Conservation (phyloP, 2,113 vertebrate genomes). For the Manacus vitellinus region DNA sequence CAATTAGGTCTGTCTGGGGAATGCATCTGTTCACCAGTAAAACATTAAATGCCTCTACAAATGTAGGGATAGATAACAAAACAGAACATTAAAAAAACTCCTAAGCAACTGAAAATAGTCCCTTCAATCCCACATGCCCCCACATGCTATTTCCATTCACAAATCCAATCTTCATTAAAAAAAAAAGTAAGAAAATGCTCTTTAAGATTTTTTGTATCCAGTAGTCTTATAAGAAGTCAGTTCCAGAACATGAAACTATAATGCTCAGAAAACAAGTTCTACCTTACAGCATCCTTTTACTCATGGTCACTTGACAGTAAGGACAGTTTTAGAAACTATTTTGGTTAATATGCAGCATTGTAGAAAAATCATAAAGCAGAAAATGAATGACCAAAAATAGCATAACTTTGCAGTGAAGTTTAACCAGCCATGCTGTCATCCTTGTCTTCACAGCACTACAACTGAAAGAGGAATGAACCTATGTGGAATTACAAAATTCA, state of each 20-base stretch:
- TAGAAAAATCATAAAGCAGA: neutral
- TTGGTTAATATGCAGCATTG: neutral
- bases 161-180: neutral
- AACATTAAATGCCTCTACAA: neutral
- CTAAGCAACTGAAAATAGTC: neutral
- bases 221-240: neutral
- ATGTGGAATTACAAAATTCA: neutral
- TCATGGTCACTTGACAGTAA: neutral
- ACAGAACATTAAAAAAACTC: neutral
- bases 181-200: neutral
- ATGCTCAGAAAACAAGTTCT: neutral
- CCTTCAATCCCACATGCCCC: neutral
- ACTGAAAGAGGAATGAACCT: neutral
- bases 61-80: neutral
- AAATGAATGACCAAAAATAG: neutral
- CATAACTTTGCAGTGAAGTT: neutral
- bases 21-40: conserved; percentile 1
- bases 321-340: neutral
- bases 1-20: neutral
- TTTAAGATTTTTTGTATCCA: neutral
- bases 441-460: neutral
- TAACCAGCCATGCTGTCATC: neutral
- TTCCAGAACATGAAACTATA: neutral
- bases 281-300: neutral
- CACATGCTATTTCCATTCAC: neutral